Evolutionary conservation across 2,888 invertebrate species (phyloP).

Genomic region (Periphyllus acericola): DNA sequence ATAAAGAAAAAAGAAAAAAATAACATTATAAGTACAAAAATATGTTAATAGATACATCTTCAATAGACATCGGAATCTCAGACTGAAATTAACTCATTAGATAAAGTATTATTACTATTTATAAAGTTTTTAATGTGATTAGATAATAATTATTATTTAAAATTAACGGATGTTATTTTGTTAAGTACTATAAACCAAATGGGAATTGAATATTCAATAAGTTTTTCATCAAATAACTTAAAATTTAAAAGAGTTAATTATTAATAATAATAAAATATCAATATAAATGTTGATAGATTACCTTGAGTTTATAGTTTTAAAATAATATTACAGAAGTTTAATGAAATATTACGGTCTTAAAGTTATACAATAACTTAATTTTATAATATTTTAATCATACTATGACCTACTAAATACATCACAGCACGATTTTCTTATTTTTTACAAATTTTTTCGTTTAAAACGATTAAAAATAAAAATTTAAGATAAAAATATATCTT

Average conservation of each 20-base stretch:
- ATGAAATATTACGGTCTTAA: slow-evolving; percentile 7
- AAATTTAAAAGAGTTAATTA: not conserved
- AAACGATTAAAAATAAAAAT: slow-evolving; percentile 49
- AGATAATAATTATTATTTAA: not conserved
- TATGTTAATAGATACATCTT: slow-evolving; percentile 8
- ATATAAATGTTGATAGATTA: not conserved
- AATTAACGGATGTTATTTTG: not conserved
- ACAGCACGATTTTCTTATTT: slow-evolving; percentile 52
- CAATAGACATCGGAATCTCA: not conserved
- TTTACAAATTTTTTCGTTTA: slow-evolving; percentile 35
- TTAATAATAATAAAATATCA: slow-evolving; percentile 4
- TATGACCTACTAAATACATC: slow-evolving; percentile 60
- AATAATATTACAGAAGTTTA: not conserved
- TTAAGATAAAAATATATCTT: slow-evolving; percentile 58
- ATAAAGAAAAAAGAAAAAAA: not conserved
- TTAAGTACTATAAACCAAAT: not conserved
- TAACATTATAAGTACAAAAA: slow-evolving; percentile 30
- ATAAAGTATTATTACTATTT: slow-evolving; percentile 2
- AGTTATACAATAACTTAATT: slow-evolving; percentile 8
- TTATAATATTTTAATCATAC: slow-evolving; percentile 44
- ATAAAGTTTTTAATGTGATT: slow-evolving; percentile 11
- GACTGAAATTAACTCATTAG: not conserved
- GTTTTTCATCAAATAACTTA: slow-evolving; percentile 3
- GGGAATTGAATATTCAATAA: not conserved
- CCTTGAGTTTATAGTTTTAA: not conserved